Evolutionary conservation across 2,797 vertebrate species (phyloP), one percentile per base, ranked within the genome.

Genomic region (Etheostoma perlongum): DNA sequence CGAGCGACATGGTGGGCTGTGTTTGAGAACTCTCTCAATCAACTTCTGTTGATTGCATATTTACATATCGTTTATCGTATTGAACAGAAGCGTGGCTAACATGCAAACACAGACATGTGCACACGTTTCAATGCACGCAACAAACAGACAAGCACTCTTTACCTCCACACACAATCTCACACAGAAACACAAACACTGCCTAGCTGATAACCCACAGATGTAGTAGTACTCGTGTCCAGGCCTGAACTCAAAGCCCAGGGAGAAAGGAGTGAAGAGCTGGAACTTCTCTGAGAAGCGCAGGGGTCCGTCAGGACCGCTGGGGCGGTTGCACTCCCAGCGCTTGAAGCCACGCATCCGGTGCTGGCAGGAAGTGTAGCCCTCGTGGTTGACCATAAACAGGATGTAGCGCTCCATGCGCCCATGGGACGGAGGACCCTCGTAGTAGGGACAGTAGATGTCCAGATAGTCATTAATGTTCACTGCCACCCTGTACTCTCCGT

Each of bases 261-360:
- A 99, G 95, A 99, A 99, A 46, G 98, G 98, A 0, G 98, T 99
- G 95, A 99, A 99, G 93, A 98, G 97, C 93, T 99, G 98, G 92
- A 99, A 99, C 92, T 99, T 99, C 94, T 99, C 98, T 0, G 98
- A 98, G 91, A 99, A 99, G 91, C 97, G 97, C 89, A 99, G 96
- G 15, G 98, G 97, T 4, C 97, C 97, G n/a, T 96, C 97, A 0
- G 96, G 95, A 11, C 97, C 96, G 13, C 95, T 96, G 5, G 98
- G 98, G 3, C 97, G 94, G 94, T 99, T 98, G 89, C 98, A 99
- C 88, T 98, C 97, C 98, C 98, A 99, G 86, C 98, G 97, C 78
- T 98, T 98, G 95, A 98, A 97, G 92, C 98, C 98, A 1, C 96
- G 95, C 94, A 97, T 97, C 80, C 97, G 94, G 92, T 98, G 97